These are phyloP conservation scores for Sminthopsis crassicaudata DNA, from an alignment of 2,113 vertebrate species.

Conservation along the genomic window DNA sequence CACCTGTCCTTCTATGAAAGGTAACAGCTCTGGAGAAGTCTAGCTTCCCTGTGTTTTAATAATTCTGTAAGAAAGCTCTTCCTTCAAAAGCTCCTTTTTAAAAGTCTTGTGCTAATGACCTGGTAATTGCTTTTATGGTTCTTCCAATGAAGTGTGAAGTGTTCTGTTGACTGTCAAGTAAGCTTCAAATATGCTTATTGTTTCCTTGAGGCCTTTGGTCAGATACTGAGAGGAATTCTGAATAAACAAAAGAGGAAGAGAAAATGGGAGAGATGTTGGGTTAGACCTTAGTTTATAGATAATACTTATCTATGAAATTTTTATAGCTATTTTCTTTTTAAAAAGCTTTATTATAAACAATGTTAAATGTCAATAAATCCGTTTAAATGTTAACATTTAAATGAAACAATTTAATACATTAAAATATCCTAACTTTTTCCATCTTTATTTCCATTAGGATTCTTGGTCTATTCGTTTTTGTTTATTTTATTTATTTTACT, in stretches of 20 bases:
- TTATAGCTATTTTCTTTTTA: background rate
- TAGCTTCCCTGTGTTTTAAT: conserved; percentile 1
- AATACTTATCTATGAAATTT: background rate
- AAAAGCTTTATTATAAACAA: background rate
- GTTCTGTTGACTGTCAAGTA: background rate
- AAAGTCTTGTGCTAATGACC: background rate
- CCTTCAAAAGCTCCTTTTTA: background rate
- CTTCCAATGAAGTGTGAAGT: background rate
- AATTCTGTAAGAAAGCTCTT: background rate
- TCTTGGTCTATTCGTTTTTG: background rate
- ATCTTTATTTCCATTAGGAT: background rate
- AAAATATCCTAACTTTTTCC: background rate
- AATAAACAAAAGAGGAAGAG: conserved; percentile 10
- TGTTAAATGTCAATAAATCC: background rate
- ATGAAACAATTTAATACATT: background rate
- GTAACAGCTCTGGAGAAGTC: background rate
- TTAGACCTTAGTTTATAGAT: background rate
- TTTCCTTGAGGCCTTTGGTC: background rate
- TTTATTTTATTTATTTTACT: background rate
- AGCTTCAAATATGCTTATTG: conserved; percentile 10
- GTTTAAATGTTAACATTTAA: background rate
- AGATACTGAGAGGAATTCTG: background rate
- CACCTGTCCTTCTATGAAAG: background rate
- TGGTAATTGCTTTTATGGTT: conserved; percentile 30
- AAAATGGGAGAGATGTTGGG: background rate